Conservation (phyloP, 1,140 invertebrate species). For the Copidosoma floridanum region DNA sequence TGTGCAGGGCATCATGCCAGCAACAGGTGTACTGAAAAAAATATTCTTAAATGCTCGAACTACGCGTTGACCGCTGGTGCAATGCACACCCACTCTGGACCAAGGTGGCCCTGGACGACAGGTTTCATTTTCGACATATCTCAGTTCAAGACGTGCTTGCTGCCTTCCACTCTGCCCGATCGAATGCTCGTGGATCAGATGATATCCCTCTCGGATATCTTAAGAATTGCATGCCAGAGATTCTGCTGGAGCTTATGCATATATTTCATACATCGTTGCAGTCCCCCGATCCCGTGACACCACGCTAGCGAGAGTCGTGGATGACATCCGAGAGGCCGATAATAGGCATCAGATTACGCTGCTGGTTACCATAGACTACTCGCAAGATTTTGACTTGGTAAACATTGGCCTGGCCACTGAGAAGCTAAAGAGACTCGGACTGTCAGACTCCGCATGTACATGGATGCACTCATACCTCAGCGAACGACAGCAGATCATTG, state of each 20-base stretch:
- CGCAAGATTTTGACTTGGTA: slow-evolving; percentile 37
- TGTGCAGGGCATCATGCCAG: too few relatives aligned
- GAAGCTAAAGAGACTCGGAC: neutral
- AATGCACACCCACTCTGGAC: neutral
- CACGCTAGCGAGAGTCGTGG: too few relatives aligned
- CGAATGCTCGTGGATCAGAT: neutral
- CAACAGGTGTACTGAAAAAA: too few relatives aligned
- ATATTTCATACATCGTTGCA: neutral
- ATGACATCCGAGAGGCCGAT: slow-evolving; percentile 30
- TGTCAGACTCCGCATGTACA: neutral
- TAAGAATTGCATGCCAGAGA: neutral
- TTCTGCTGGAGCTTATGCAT: neutral
- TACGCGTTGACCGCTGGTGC: too few relatives aligned
- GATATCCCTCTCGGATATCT: neutral
- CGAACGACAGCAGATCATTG: neutral
- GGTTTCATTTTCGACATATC: neutral
- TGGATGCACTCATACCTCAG: slow-evolving; percentile 17
- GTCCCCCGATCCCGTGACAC: slow-evolving; percentile 34
- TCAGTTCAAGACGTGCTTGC: neutral
- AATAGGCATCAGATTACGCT: slow-evolving; percentile 34
- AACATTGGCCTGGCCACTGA: slow-evolving; percentile 19
- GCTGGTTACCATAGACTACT: slow-evolving; percentile 40
- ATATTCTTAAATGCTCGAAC: too few relatives aligned
- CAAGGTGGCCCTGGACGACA: neutral
- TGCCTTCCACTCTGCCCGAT: neutral